Evolutionary conservation across 2,888 invertebrate species (phyloP), one percentile per base, ranked within the genome.

Genomic region (Leptinotarsa tumamoca): DNA sequence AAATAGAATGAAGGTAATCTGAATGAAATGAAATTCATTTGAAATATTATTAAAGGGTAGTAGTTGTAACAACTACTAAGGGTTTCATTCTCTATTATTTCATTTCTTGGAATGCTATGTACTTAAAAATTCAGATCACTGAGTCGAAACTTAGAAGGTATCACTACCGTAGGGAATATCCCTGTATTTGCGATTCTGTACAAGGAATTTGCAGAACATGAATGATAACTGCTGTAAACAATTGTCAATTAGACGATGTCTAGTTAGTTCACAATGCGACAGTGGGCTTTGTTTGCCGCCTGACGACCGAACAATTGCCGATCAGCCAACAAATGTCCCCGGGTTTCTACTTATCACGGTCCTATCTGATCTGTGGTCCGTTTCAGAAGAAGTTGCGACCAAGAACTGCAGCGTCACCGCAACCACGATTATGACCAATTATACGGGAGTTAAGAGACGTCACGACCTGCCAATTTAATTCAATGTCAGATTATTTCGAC

Each of bases 211-310:
- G 87, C 87, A 86, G 86, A 86, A 88, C 88, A 87, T 87, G 87
- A 88, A 87, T 87, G 87, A 88, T 88, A 87, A 87, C 87, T 84
- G 81, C 84, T 87, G 87, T 88, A 87, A 88, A 88, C 88, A 88
- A 88, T 88, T 87, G 87, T 88, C 87, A 88, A 88, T 88, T 88
- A 88, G 87, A 87, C 84, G 86, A 85, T 86, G 81, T 87, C 88
- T 86, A 87, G 87, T 87, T 87, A 88, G 87, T 83, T 84, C 84
- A 85, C 86, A 86, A 86, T 87, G 86, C 86, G 87, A 87, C 87
- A 87, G 86, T 83, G 75, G 81, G 84, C 86, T 87, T 87, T 87
- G 87, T 87, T 87, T 83, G 86, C 82, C 85, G 84, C 83, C 83
- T 83, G 84, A 83, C 82, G 83, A 82, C 75, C 82, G 84, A 86